Evolutionary conservation across 1,140 invertebrate genomes (phyloP), one percentile per base, ranked within the genome.

Genomic region (Leguminivora glycinivorella): DNA sequence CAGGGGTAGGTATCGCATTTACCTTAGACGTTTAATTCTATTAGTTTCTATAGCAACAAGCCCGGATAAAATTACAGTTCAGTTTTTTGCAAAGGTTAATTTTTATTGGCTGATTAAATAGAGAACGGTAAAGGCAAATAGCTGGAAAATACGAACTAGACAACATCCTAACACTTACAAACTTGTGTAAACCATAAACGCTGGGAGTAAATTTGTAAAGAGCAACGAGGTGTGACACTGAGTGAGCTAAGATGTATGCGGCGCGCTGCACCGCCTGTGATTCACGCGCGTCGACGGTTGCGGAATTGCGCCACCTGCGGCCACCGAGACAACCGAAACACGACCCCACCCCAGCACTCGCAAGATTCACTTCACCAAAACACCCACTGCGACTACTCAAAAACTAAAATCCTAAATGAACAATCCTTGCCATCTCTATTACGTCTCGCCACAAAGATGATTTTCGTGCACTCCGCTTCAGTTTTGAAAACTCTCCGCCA

Each of bases 181-280:
- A 19, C 10, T 17, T 12, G 40, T 29, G 14, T 25, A 25, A 69
- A 69, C 31, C 34, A 26, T 29, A 38, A 43, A 69, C 67, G 22
- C 22, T 29, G 10, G 10, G 4, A 85, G 76, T 79, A 77, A 77
- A 77, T 75, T 63, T 63, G 81, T 83, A 84, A 88, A 76, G 77
- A 83, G 72, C 78, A 82, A 81, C 80, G 76, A 83, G 78, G 70
- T 73, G 72, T 85, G 85, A 84, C 81, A 83, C 77, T 80, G 78
- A 78, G 81, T 82, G 76, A 75, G 77, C 43, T 73, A 84, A 84
- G 85, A 89, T 85, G 76, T 88, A 90, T 87, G 83, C 78, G 81
- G 76, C 80, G 81, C 74, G 72, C 71, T 75, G 71, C 79, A 81
- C 80, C 79, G 74, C 77, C 82, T 80, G 81, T 85, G 86, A 88